Base-by-base conservation (phyloP, 2,888 invertebrate genomes). In the Lymantria dispar region DNA sequence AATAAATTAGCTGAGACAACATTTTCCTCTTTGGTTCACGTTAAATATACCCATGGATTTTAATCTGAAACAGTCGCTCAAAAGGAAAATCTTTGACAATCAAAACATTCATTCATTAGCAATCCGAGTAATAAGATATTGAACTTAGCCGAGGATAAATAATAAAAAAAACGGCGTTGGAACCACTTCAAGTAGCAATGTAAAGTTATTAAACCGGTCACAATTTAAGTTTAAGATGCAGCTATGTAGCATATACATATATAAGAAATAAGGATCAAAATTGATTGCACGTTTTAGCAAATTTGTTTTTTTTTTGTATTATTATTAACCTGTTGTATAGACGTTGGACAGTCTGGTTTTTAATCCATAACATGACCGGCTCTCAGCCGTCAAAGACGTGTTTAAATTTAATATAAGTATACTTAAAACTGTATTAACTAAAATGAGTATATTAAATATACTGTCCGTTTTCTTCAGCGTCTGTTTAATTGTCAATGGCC, bases 401-500 rank as follows among this genome's bases (percentile, higher is more conserved):
- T 49, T 8, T 31, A 14, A 7, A 13, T 40, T 33, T 10, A 47
- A 14, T 40, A 12, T 42, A 30, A 36, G 15, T 33, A 40, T 36
- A 7, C 13, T 30, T 12, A n/a, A 29, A 11, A 38, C 40, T 51
- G 44, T 52, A 43, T 47, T 45, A 38, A 15, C 38, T 40, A 13
- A 36, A 52, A 46, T 38, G 51, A 31, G 41, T 22, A 13, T 22
- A 29, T 40, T 37, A 30, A 12, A 31, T 14, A 52, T 37, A 45
- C 36, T 31, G 9, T 13, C 33, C 7, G 40, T 39, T 15, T 14
- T 51, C 9, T 44, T 36, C 11, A 37, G 13, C n/a, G 10, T 47
- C 12, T 47, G 14, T 47, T 67, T 63, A 49, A 43, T 55, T 13
- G 68, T 64, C 36, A 50, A 60, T 55, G 73, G 72, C 54, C 72